phyloP scores from a whole-genome alignment of 2,888 invertebrate genomes.

The Nymphalis polychloros region DNA sequence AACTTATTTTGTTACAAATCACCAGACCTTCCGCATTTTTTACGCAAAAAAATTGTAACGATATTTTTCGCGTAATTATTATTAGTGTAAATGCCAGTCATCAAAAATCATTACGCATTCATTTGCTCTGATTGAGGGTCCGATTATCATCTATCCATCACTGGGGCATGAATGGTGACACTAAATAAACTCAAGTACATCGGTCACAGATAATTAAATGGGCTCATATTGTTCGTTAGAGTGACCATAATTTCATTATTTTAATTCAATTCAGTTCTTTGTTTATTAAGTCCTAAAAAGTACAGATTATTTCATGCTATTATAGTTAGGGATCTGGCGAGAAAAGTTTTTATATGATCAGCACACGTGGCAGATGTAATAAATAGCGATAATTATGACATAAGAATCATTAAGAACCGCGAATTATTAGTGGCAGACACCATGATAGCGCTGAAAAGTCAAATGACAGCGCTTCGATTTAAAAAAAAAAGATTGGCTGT shows the following conservation, averaged over 20 bases:
- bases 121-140: constrained; percentile 32
- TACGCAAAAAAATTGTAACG: background rate
- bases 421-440: too few relatives aligned
- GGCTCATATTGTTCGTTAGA: constrained; percentile 53
- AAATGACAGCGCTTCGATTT: too few relatives aligned
- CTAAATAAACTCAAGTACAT: constrained; percentile 66
- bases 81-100: constrained; percentile 14
- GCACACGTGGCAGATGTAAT: too few relatives aligned
- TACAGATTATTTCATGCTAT: too few relatives aligned
- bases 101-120: constrained; percentile 28
- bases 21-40: too few relatives aligned
- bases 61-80: constrained; percentile 10
- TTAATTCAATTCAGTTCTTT: background rate
- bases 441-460: too few relatives aligned
- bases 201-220: constrained; percentile 71
- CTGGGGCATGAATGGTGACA: constrained; percentile 54
- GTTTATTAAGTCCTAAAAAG: background rate
- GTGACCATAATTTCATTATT: constrained; percentile 42
- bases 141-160: constrained; percentile 49
- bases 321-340: too few relatives aligned
- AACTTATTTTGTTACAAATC: too few relatives aligned
- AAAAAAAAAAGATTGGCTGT: too few relatives aligned
- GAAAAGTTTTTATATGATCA: too few relatives aligned
- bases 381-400: too few relatives aligned
- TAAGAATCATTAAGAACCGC: too few relatives aligned